Percentiles rank a stretch among this genome's conserved stretches.
phyloP scores from a whole-genome alignment of 2,113 vertebrate genomes.

The Salvelinus alpinus region DNA sequence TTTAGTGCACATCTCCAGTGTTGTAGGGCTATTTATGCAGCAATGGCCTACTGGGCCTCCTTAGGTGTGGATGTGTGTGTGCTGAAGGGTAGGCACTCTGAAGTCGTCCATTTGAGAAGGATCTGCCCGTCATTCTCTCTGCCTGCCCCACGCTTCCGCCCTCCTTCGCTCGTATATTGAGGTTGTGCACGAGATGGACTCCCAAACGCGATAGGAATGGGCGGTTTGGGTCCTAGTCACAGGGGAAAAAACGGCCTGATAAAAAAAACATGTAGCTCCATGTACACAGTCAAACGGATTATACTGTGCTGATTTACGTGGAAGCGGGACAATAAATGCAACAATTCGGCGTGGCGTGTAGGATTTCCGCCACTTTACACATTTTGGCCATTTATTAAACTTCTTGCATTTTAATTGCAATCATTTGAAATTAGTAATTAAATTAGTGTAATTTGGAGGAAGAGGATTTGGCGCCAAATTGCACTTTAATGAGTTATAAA shows the following conservation, averaged over 20 bases:
- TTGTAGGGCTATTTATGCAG: neutral
- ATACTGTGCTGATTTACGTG: neutral
- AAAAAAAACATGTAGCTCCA: neutral
- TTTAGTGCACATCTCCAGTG: neutral
- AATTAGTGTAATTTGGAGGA: neutral
- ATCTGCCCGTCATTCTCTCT: constrained; percentile 60
- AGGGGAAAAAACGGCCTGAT: constrained; percentile 20
- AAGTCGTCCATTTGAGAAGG: constrained; percentile 74
- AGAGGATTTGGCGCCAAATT: no score
- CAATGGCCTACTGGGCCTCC: constrained; percentile 7
- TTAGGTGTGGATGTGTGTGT: constrained; percentile 12
- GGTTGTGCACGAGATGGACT: constrained; percentile 71
- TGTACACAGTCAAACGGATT: neutral
- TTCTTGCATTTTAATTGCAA: neutral
- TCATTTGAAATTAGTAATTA: neutral
- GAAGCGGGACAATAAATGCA: neutral
- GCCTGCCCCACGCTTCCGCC: constrained; percentile 68
- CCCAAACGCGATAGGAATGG: constrained; percentile 10
- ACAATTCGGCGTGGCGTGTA: neutral
- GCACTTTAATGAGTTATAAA: no score
- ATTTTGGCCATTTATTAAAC: neutral
- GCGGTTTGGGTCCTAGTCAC: constrained; percentile 56
- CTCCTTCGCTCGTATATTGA: constrained; percentile 54
- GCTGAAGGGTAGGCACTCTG: constrained; percentile 55
- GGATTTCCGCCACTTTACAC: neutral